Base-by-base conservation (phyloP, 2,797 vertebrate genomes). In the Squalus acanthias region DNA sequence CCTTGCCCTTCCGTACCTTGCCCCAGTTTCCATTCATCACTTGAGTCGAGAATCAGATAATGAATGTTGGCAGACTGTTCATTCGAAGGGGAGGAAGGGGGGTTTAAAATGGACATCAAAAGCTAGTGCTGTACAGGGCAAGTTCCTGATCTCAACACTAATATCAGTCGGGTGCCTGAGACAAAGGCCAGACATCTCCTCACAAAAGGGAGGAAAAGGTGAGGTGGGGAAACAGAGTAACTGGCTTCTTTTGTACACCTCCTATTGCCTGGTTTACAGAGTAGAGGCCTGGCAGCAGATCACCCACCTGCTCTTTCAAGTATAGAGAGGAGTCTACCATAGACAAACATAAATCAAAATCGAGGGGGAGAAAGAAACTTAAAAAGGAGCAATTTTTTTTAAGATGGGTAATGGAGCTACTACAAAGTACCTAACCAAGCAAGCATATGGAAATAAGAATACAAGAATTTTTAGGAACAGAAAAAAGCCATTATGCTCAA, bases 1-100 rank as follows among this genome's bases (percentile, higher is more conserved):
- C 87, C 50, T 89, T 89, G 50, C 26, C 24, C 96, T 96, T 96
- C 95, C 96, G 53, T 89, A 60, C 26, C 10, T 60, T 89, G 26
- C 26, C 24, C 24, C 53, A 89, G 87, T 29, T 60, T 89, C 87
- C 10, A 60, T 60, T 46, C 53, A 60, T 88, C 50, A 57, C 24
- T 53, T 57, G 50, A 15, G 1, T 57, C 20, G 3, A 88, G 22
- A 88, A 88, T 50, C 24, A 57, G 22, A 26, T 10, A 26, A 57
- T 88, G 26, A 96, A 26, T n/a, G 17, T 24, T 60, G 7, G n/a
- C 24, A 74, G 29, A 85, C 65, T 0, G 3, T 74, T 76, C 53
- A 46, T 22, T 9, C 29, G 63, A 67, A 12, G 76, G 76, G 6
- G 15, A 7, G 10, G 91, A 7, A 53, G 17, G 3, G 3, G 29